A percentile compares a stretch with the other conserved stretches of the same genome.
phyloP scores from a whole-genome alignment of 2,113 vertebrate genomes.

The Nycticryphes semicollaris region DNA sequence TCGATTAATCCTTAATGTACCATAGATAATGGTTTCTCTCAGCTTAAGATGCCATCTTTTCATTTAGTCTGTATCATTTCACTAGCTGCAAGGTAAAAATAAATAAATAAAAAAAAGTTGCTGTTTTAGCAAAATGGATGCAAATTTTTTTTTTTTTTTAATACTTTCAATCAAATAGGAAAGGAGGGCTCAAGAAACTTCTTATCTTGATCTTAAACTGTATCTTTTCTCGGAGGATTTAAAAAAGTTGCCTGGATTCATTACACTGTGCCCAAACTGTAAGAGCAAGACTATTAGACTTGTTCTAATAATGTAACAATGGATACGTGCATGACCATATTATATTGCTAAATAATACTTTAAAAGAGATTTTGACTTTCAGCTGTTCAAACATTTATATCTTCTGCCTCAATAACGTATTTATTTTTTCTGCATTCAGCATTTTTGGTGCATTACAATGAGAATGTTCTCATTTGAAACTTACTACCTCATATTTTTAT shows the following conservation, averaged over 20 bases:
- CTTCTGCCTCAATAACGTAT: not conserved
- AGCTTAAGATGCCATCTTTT: constrained; percentile 46
- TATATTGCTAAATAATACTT: not conserved
- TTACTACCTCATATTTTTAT: not conserved
- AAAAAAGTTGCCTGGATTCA: not conserved
- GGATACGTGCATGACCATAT: not conserved
- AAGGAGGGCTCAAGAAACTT: not conserved
- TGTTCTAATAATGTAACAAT: not conserved
- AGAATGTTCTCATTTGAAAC: constrained; percentile 3
- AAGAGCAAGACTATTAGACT: not conserved
- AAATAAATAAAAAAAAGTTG: not conserved
- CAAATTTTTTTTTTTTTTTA: not conserved
- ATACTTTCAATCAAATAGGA: not conserved
- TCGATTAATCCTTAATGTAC: constrained; percentile 70
- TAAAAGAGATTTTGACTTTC: not conserved
- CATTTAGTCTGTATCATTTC: constrained; percentile 59
- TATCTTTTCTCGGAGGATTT: not conserved
- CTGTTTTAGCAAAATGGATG: constrained; percentile 6
- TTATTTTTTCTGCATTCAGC: not conserved
- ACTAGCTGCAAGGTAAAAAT: constrained; percentile 1
- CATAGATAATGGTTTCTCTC: constrained; percentile 70
- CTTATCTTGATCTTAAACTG: not conserved
- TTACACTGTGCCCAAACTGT: not conserved
- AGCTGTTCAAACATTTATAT: not conserved
- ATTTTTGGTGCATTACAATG: not conserved